phyloP scores from a whole-genome alignment of 2,797 vertebrate species.

The Acipenser ruthenus region DNA sequence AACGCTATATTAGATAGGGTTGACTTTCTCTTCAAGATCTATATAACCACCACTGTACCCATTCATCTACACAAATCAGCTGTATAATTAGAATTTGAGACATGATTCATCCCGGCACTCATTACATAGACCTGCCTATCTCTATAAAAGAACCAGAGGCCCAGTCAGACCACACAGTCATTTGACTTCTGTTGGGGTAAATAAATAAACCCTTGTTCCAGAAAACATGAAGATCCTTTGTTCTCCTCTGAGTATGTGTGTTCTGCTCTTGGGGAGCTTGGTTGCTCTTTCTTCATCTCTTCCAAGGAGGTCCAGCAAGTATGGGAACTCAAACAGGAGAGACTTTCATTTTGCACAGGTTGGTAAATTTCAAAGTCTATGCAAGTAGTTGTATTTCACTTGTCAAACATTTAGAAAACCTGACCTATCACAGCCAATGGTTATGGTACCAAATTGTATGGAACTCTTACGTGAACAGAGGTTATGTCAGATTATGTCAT shows the following conservation, averaged over 20 bases:
- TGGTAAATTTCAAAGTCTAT: conserved; percentile 23
- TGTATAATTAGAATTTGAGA: conserved; percentile 48
- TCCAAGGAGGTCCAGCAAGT: neutral
- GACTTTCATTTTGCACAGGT: conserved; percentile 44
- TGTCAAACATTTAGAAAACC: no score
- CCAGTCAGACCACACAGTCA: neutral
- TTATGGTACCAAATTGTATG: no score
- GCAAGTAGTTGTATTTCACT: no score
- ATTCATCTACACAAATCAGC: conserved; percentile 34
- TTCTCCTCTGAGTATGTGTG: neutral
- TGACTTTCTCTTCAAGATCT: conserved; percentile 21
- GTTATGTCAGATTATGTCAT: no score
- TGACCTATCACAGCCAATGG: no score
- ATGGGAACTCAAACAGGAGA: conserved; percentile 30
- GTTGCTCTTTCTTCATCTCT: neutral
- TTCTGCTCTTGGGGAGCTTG: neutral
- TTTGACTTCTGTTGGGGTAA: neutral
- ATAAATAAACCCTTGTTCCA: neutral
- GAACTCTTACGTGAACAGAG: no score
- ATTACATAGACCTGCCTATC: conserved; percentile 29
- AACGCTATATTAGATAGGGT: neutral
- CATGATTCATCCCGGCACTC: conserved; percentile 44
- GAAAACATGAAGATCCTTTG: neutral
- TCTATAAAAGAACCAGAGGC: conserved; percentile 43
- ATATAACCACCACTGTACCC: conserved; percentile 24